phyloP scores from a whole-genome alignment of 2,113 vertebrate genomes.

The Charadrius vociferus region DNA sequence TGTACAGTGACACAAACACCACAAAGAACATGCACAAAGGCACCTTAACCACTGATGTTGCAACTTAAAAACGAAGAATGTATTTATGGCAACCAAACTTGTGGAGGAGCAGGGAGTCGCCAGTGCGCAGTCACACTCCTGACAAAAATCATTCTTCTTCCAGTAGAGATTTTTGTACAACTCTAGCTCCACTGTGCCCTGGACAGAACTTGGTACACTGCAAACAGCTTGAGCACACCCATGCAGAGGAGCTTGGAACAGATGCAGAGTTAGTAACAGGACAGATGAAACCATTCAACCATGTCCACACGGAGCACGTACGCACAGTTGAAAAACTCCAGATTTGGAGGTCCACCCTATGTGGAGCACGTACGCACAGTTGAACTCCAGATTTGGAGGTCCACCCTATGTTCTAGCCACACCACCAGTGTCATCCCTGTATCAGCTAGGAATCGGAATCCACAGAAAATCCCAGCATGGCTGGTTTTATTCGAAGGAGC shows the following conservation, averaged over 20 bases:
- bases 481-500: background rate
- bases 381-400: background rate
- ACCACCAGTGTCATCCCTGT: background rate
- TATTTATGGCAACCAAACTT: background rate
- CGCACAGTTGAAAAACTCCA: background rate
- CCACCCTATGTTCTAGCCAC: background rate
- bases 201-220: background rate
- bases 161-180: background rate
- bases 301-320: background rate
- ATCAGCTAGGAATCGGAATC: background rate
- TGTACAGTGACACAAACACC: background rate
- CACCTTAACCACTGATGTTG: background rate
- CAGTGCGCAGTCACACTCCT: background rate
- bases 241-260: background rate
- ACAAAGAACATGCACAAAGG: background rate
- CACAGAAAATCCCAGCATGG: background rate
- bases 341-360: background rate
- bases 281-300: background rate
- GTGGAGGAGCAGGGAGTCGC: background rate
- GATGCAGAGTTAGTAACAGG: background rate
- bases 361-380: background rate
- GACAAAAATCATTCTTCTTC: background rate
- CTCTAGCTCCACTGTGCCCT: background rate
- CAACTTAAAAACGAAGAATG: background rate
- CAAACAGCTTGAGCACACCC: background rate